Evolutionary conservation across 2,888 invertebrate species (phyloP).

Genomic region (Marasmarcha lunaedactyla): DNA sequence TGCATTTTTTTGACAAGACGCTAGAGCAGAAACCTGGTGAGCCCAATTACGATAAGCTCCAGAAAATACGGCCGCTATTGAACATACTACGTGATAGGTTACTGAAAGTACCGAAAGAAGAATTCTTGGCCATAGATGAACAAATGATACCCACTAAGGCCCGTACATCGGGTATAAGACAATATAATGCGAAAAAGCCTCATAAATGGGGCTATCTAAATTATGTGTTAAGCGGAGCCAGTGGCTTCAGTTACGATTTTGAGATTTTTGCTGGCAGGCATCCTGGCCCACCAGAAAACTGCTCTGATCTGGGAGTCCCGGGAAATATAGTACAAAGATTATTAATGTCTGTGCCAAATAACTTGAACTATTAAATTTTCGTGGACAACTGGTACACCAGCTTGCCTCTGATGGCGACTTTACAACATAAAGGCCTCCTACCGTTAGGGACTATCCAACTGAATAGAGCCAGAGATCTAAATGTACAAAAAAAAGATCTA

Average conservation of each 20-base stretch:
- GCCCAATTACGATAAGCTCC: constrained; percentile 20
- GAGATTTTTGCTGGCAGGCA: constrained; percentile 17
- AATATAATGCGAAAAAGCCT: constrained; percentile 18
- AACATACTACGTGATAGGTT: constrained; percentile 13
- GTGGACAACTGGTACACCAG: too few species aligned
- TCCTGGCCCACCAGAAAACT: constrained; percentile 17
- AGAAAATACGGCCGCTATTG: constrained; percentile 21
- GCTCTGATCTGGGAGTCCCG: constrained; percentile 15
- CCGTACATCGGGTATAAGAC: constrained; percentile 14
- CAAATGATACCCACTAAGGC: constrained; percentile 27
- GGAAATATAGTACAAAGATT: constrained; percentile 16
- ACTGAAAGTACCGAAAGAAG: constrained; percentile 22
- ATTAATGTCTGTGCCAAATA: constrained; percentile 10
- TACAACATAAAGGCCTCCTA: too few species aligned
- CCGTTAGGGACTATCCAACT: too few species aligned
- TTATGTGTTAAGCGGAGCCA: constrained; percentile 18
- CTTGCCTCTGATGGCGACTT: too few species aligned
- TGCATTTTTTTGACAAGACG: constrained; percentile 7
- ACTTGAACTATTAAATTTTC: constrained; percentile 16
- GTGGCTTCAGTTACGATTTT: constrained; percentile 20
- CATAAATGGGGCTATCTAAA: constrained; percentile 23
- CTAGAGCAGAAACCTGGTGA: constrained; percentile 4
- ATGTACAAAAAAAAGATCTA: too few species aligned
- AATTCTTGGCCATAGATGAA: constrained; percentile 21
- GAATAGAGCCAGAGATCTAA: too few species aligned